phyloP scores from a whole-genome alignment of 1,140 invertebrate species.

The Lordiphosa collinella region DNA sequence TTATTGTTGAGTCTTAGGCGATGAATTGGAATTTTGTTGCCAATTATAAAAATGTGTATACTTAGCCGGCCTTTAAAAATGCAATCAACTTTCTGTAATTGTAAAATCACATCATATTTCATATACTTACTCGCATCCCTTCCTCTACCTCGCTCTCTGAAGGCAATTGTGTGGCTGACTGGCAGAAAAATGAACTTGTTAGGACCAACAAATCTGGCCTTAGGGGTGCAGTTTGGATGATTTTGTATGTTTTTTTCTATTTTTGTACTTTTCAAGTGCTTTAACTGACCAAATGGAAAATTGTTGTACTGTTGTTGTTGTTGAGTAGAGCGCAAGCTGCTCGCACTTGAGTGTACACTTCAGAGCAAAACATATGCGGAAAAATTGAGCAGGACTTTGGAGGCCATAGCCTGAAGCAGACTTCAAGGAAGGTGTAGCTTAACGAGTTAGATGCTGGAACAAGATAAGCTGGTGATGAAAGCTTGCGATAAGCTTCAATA shows the following conservation, averaged over 20 bases:
- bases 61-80: constrained; percentile 1
- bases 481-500: no score
- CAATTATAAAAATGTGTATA: constrained; percentile 48
- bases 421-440: constrained; percentile 20
- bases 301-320: constrained; percentile 20
- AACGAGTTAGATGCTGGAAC: constrained; percentile 7
- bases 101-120: constrained; percentile 46
- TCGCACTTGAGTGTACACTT: constrained; percentile 54
- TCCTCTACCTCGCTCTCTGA: constrained; percentile 2
- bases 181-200: constrained; percentile 60
- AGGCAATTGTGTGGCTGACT: constrained; percentile 58
- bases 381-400: constrained; percentile 56
- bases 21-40: constrained; percentile 3
- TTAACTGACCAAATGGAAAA: constrained; percentile 56
- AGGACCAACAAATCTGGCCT: constrained; percentile 31
- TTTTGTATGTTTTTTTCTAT: constrained; percentile 36
- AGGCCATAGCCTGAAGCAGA: not conserved
- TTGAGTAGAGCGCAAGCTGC: constrained; percentile 35
- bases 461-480: constrained; percentile 24
- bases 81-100: constrained; percentile 54
- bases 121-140: constrained; percentile 27
- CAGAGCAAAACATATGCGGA: constrained; percentile 56
- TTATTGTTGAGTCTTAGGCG: not conserved
- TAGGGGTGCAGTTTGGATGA: constrained; percentile 38
- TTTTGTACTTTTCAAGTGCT: constrained; percentile 43